Conservation (phyloP, 2,113 vertebrate genomes). For the Antigone vipio region DNA sequence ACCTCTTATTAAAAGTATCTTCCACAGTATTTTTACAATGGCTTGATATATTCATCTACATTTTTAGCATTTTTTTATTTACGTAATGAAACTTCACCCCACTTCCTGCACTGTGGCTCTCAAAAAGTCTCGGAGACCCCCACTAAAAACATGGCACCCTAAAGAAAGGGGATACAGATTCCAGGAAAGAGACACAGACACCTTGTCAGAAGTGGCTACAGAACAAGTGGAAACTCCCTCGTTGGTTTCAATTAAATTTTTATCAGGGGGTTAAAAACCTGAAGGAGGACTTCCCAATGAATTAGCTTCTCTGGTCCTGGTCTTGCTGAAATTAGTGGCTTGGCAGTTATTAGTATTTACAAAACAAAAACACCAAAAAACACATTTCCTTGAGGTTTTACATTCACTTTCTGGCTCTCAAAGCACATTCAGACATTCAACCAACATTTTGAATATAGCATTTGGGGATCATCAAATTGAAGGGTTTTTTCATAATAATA, state of each 20-base stretch:
- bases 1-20: neutral
- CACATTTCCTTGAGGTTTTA: neutral
- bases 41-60: neutral
- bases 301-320: neutral
- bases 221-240: neutral
- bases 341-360: neutral
- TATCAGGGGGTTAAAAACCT: neutral
- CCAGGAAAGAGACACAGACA: neutral
- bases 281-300: neutral
- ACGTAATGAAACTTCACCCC: neutral
- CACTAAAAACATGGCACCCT: neutral
- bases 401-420: neutral
- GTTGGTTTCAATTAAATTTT: neutral
- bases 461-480: neutral
- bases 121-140: neutral
- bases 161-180: neutral
- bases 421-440: neutral
- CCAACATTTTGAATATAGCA: neutral
- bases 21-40: neutral
- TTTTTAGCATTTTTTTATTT: neutral
- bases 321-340: neutral
- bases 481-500: neutral
- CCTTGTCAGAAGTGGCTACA: neutral
- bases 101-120: neutral
- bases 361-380: neutral